phyloP scores from a whole-genome alignment of 1,140 invertebrate species.

The Luehdorfia chinensis region DNA sequence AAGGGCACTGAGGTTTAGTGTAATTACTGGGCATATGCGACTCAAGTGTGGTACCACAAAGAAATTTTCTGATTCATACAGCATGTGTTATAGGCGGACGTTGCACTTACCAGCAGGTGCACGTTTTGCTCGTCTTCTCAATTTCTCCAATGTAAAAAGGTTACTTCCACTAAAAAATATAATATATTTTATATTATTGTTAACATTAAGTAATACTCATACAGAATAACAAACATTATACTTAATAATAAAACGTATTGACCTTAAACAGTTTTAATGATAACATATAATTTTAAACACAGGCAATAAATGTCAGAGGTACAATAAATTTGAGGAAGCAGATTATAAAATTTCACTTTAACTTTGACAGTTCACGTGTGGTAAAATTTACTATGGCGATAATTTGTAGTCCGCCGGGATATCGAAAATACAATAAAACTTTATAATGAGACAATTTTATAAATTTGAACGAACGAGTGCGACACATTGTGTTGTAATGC shows the following conservation, averaged over 20 bases:
- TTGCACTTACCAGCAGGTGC: no score
- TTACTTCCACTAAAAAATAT: no score
- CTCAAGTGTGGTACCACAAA: no score
- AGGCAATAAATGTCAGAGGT: slow-evolving; percentile 15
- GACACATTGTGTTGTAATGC: slow-evolving; percentile 10
- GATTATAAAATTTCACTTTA: slow-evolving; percentile 18
- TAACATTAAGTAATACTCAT: no score
- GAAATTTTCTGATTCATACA: no score
- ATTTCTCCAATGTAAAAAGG: no score
- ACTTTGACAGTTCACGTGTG: slow-evolving; percentile 17
- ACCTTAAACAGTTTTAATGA: slow-evolving; percentile 15
- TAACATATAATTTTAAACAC: slow-evolving; percentile 14
- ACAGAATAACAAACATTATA: no score
- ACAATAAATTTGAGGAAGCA: slow-evolving; percentile 15
- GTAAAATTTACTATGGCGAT: slow-evolving; percentile 16
- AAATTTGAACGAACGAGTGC: slow-evolving; percentile 10
- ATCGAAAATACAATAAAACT: slow-evolving; percentile 15
- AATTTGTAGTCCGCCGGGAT: slow-evolving; percentile 15
- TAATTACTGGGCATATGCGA: no score
- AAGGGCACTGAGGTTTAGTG: no score
- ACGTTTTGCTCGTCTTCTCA: no score
- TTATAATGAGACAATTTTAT: slow-evolving; percentile 17
- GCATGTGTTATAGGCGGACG: no score
- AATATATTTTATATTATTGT: no score
- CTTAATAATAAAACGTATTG: not conserved